Conservation (phyloP, 1,140 invertebrate species). For the Lasioglossum albipes region DNA sequence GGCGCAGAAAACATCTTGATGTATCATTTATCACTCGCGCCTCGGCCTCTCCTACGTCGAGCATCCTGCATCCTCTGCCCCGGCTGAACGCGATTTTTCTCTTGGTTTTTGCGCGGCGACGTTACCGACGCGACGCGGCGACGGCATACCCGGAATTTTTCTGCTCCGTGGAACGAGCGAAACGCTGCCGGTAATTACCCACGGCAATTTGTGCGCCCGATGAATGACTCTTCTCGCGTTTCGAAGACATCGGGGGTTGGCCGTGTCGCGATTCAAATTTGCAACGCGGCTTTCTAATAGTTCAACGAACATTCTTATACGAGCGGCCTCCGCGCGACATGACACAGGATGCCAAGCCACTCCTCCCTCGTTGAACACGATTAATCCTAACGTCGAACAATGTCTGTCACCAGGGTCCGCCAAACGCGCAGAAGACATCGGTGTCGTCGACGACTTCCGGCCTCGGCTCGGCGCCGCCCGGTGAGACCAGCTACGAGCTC, state of each 20-base stretch:
- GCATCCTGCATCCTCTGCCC: background rate
- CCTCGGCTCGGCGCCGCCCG: slow-evolving; percentile 77
- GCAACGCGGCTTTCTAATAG: no score
- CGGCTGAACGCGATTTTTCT: slow-evolving; percentile 19
- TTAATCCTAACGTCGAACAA: slow-evolving; percentile 23
- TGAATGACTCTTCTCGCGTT: background rate
- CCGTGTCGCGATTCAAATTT: no score
- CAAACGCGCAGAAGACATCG: slow-evolving; percentile 90
- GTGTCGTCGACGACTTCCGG: slow-evolving; percentile 78
- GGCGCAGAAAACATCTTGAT: slow-evolving; percentile 63
- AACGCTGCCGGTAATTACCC: background rate
- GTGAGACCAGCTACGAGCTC: slow-evolving; percentile 94
- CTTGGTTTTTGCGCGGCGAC: background rate
- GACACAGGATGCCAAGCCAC: background rate
- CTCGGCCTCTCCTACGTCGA: slow-evolving; percentile 15
- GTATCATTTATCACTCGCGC: slow-evolving; percentile 63
- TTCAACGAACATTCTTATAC: background rate
- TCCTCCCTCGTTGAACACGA: background rate
- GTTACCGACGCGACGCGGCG: no score
- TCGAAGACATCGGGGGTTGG: background rate
- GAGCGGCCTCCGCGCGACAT: no score
- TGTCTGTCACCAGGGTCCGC: slow-evolving; percentile 85
- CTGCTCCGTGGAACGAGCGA: background rate
- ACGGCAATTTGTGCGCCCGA: background rate
- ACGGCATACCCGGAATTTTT: background rate